Base-by-base conservation (phyloP, 1,140 invertebrate genomes). In the Hypsibius dujardini region DNA sequence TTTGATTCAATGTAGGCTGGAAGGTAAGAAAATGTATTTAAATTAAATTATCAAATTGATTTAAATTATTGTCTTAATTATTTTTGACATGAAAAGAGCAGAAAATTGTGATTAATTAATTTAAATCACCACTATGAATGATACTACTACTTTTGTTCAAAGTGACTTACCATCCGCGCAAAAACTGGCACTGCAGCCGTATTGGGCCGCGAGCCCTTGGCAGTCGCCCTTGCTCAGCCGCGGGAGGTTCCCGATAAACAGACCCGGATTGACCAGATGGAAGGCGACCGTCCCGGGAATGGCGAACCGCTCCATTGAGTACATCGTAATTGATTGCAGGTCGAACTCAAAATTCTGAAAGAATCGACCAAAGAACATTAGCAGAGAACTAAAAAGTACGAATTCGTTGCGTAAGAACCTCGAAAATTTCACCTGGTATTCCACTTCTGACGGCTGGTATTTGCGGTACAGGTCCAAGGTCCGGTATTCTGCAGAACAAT, bases 381-480 rank as follows among this genome's bases (percentile, higher is more conserved):
- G n/a, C n/a, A n/a, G n/a, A n/a, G n/a, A n/a, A n/a, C n/a, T n/a
- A n/a, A n/a, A n/a, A n/a, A n/a, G n/a, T n/a, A n/a, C n/a, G n/a
- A n/a, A n/a, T n/a, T n/a, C n/a, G n/a, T n/a, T n/a, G n/a, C n/a
- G n/a, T n/a, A n/a, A n/a, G n/a, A n/a, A n/a, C n/a, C n/a, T n/a
- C n/a, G n/a, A n/a, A n/a, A n/a, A n/a, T n/a, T n/a, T n/a, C n/a
- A n/a, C n/a, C n/a, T n/a, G n/a, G 62, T 67, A 67, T 67, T 67
- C 62, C 42, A 67, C 62, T 67, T 67, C 62, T 67, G 62, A 67
- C 42, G 62, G 62, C 42, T 67, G 62, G 42, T 67, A 67, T 42
- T 67, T 67, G 12, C 62, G 62, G 62, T 14, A 67, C 62, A 67
- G 62, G 45, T 67, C 62, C 7, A 42, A 3, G 3, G 7, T 67